Evolutionary conservation across 1,140 invertebrate genomes (phyloP).

Genomic region (Mylabris phalerata): DNA sequence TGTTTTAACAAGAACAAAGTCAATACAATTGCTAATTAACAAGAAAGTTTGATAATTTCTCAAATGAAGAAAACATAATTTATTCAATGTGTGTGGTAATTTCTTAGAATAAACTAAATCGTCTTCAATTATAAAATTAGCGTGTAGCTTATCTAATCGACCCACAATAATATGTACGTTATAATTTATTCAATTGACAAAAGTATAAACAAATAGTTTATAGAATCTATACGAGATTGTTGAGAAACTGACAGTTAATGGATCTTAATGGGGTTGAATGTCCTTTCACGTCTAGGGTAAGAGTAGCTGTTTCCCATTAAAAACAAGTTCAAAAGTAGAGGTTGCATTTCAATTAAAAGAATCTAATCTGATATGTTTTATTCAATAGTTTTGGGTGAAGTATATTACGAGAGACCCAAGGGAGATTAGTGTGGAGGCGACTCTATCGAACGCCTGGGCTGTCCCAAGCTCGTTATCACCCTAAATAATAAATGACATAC

Average conservation of each 20-base stretch:
- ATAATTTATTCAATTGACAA: too few relatives aligned
- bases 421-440: conserved; percentile 17
- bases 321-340: conserved; percentile 11
- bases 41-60: too few relatives aligned
- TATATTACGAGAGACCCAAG: conserved; percentile 8
- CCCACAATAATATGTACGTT: too few relatives aligned
- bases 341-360: conserved; percentile 33
- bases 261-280: too few relatives aligned
- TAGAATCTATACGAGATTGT: too few relatives aligned
- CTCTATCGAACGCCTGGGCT: conserved; percentile 29
- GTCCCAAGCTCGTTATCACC: conserved; percentile 32
- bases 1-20: too few relatives aligned
- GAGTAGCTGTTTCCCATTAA: too few relatives aligned
- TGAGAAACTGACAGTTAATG: too few relatives aligned
- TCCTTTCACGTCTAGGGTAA: too few relatives aligned
- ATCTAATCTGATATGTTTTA: conserved; percentile 32
- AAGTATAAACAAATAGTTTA: too few relatives aligned
- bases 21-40: too few relatives aligned
- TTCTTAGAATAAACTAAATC: conserved; percentile 5
- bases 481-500: conserved; percentile 39
- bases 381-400: conserved; percentile 20
- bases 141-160: not conserved
- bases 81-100: conserved; percentile 7
- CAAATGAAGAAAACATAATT: too few relatives aligned
- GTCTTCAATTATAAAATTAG: conserved; percentile 16